Conservation (phyloP, 2,888 invertebrate species). For the Macrosiphum euphorbiae region DNA sequence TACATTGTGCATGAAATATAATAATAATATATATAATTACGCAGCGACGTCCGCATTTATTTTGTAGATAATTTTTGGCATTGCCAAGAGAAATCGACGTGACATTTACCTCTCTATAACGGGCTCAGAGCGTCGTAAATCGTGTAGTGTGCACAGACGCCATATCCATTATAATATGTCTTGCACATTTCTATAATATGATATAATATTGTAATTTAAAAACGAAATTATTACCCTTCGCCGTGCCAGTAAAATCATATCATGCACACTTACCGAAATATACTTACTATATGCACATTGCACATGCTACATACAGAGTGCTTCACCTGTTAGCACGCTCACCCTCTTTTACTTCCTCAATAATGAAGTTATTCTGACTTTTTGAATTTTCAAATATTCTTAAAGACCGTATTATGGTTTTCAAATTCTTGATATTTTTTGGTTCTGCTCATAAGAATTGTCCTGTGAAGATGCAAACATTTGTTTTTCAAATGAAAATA, state of each 20-base stretch:
- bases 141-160: neutral
- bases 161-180: neutral
- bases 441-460: too few relatives aligned
- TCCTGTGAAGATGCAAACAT: too few relatives aligned
- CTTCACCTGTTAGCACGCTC: too few relatives aligned
- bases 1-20: too few relatives aligned
- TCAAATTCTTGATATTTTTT: too few relatives aligned
- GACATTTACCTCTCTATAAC: conserved; percentile 42
- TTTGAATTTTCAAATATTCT: too few relatives aligned
- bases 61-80: conserved; percentile 43
- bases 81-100: conserved; percentile 42
- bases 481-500: too few relatives aligned
- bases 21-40: neutral
- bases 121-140: conserved; percentile 13
- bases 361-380: too few relatives aligned
- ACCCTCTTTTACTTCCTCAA: too few relatives aligned
- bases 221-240: neutral
- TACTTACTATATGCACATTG: neutral
- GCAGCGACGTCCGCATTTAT: neutral
- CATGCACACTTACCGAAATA: neutral
- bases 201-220: neutral
- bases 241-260: neutral
- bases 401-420: too few relatives aligned
- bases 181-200: neutral
- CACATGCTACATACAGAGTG: neutral